Evolutionary conservation across 2,888 invertebrate species (phyloP).

Genomic region (Acleris laterana): DNA sequence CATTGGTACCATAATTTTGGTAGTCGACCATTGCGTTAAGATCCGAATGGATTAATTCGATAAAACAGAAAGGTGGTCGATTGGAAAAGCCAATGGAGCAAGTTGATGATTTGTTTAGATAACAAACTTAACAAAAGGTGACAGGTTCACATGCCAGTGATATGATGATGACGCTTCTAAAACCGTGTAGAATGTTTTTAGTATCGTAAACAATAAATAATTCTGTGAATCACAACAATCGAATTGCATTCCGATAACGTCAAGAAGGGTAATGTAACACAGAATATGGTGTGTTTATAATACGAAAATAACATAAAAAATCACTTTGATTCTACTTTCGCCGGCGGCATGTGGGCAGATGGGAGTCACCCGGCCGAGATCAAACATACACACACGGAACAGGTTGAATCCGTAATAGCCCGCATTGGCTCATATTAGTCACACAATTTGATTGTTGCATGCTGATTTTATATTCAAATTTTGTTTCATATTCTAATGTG

Average conservation of each 20-base stretch:
- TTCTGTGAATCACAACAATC: slow-evolving; percentile 51
- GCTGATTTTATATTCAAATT: slow-evolving; percentile 10
- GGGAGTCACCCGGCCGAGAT: slow-evolving; percentile 62
- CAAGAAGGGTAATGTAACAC: slow-evolving; percentile 35
- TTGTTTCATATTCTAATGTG: slow-evolving; percentile 10
- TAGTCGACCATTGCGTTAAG: slow-evolving; percentile 52
- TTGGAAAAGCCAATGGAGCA: slow-evolving; percentile 15
- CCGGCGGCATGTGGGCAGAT: slow-evolving; percentile 56
- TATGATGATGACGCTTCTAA: no score
- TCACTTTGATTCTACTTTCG: slow-evolving; percentile 57
- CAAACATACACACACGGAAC: slow-evolving; percentile 68
- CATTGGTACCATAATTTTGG: slow-evolving; percentile 57
- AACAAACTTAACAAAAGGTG: not conserved
- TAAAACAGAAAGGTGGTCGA: slow-evolving; percentile 15
- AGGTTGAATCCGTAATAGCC: slow-evolving; percentile 61
- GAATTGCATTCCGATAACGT: slow-evolving; percentile 51
- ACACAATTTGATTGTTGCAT: slow-evolving; percentile 15
- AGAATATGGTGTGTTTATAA: slow-evolving; percentile 43
- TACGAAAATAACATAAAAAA: slow-evolving; percentile 55
- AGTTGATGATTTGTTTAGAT: slow-evolving; percentile 4
- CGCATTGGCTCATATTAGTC: slow-evolving; percentile 20
- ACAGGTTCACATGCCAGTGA: not conserved
- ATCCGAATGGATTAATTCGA: slow-evolving; percentile 45
- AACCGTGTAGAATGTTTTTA: not conserved
- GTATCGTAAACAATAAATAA: not conserved